Conservation (phyloP, 2,797 vertebrate species). For the Silurus lanzhouensis region DNA sequence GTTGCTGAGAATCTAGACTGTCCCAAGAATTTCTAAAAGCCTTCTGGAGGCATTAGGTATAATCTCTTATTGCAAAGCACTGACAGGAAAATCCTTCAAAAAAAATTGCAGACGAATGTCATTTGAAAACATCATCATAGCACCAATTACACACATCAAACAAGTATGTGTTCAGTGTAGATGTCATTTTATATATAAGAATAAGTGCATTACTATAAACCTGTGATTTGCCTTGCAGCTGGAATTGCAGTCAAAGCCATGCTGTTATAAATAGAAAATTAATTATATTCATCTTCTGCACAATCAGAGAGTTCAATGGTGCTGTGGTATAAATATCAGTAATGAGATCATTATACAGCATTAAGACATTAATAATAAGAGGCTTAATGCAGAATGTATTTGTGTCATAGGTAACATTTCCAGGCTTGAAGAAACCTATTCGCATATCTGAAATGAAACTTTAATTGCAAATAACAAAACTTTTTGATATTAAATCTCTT, state of each 20-base stretch:
- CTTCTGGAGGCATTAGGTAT: not conserved
- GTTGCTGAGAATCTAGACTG: not conserved
- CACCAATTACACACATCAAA: not conserved
- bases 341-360: not conserved
- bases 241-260: not conserved
- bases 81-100: not conserved
- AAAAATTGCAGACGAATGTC: not conserved
- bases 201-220: not conserved
- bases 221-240: not conserved
- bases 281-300: not conserved
- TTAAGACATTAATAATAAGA: not conserved
- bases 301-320: not conserved
- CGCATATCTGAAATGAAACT: not conserved
- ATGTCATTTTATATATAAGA: not conserved
- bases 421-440: not conserved
- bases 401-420: not conserved
- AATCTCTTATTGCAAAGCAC: not conserved
- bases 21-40: not conserved
- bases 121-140: not conserved
- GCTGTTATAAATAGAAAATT: not conserved
- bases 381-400: not conserved
- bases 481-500: not conserved
- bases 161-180: not conserved
- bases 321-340: not conserved
- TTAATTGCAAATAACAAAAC: not conserved